These are phyloP conservation scores for Bolinopsis microptera DNA, from an alignment of 37 sponge, comb jelly and placozoan species.

Conservation along the genomic window DNA sequence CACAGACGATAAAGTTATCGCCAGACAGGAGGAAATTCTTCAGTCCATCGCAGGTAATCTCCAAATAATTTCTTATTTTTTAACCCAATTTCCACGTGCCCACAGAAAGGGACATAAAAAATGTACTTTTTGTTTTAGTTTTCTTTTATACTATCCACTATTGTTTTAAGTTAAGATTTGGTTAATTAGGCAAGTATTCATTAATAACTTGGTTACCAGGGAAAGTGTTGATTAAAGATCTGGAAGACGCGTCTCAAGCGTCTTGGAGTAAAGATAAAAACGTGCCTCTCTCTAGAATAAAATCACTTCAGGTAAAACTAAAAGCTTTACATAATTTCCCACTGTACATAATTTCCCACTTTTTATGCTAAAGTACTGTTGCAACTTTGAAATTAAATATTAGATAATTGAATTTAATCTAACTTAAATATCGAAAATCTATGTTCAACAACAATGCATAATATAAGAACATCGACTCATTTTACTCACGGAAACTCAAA, in stretches of 20 bases:
- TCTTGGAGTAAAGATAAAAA: conserved; percentile 47
- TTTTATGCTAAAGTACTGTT: no score
- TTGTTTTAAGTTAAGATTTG: neutral
- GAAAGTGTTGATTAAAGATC: neutral
- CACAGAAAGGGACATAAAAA: neutral
- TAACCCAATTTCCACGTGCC: neutral
- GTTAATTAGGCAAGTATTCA: no score
- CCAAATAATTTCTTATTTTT: neutral
- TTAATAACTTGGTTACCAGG: no score
- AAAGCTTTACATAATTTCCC: no score
- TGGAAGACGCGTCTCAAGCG: neutral
- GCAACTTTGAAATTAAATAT: no score
- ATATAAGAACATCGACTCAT: no score
- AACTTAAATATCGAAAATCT: no score
- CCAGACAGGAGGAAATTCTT: neutral
- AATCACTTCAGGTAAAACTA: neutral
- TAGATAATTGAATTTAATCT: no score
- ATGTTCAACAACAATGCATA: neutral
- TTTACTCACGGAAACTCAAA: no score
- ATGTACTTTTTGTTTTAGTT: neutral
- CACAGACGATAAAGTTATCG: neutral
- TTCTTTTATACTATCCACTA: neutral
- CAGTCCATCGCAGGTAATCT: conserved; percentile 25
- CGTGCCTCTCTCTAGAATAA: neutral
- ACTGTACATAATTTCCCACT: no score